Base-by-base conservation (phyloP, 2,113 vertebrate genomes). In the Okapia johnstoni region DNA sequence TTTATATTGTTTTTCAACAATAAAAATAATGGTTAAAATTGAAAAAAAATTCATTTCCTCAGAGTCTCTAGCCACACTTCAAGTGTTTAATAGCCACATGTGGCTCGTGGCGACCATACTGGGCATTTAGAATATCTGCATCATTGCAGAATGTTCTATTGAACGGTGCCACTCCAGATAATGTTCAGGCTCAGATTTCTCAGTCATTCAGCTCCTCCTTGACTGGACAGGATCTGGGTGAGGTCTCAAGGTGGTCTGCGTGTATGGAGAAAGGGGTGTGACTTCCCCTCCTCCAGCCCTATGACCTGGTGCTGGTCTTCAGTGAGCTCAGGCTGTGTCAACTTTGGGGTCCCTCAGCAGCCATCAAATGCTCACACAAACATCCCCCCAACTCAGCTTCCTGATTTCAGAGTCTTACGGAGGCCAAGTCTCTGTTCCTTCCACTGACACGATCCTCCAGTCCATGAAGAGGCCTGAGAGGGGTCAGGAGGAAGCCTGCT, bases 1-100 rank as follows among this genome's bases (percentile, higher is more conserved):
- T 73, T 92, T 85, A 87, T 58, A 1, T 46, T 52, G 9, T 93
- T 80, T 97, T 97, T 92, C 52, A 86, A 86, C 30, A 70, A 73
- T 40, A 48, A 85, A 77, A 83, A 89, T 50, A 70, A 81, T 21
- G 21, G 11, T 36, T 94, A 60, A 30, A 81, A 25, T 10, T 93
- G 16, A 40, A 63, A 54, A 90, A 36, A 17, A 50, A 40, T 6
- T 15, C 3, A 50, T 3, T 57, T 52, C 25, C 17, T 96, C 50
- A 11, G 58, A 60, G 21, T 85, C n/a, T n/a, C n/a, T 52, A 60
- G 48, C 43, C n/a, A 13, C 7, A 7, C 10, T 73, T 52, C 46
- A 55, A n/a, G 54, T 12, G 21, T 43, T 40, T n/a, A 33, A 3
- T 2, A 77, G 14, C 15, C 21, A 58, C 11, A 6, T 0, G 3